Conservation (phyloP, 2,113 vertebrate species). For the Hippocampus abdominalis region DNA sequence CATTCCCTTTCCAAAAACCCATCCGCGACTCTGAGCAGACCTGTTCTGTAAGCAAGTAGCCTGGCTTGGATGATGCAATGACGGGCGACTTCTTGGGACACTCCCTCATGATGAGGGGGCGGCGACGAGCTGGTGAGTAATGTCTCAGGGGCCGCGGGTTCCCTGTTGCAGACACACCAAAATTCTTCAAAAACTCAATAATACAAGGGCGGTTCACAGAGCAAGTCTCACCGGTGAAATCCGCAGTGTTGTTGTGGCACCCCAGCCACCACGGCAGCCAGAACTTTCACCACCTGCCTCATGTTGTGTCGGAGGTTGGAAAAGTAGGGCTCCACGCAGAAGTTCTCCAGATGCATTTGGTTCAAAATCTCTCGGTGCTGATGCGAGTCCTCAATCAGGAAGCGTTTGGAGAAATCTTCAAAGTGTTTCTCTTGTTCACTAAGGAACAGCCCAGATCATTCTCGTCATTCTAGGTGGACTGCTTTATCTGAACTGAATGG, state of each 20-base stretch:
- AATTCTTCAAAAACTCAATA: background rate
- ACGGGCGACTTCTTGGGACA: slow-evolving; percentile 80
- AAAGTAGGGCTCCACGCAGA: slow-evolving; percentile 86
- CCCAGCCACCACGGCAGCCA: slow-evolving; percentile 83
- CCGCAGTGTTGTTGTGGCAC: slow-evolving; percentile 74
- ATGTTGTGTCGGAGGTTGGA: slow-evolving; percentile 87
- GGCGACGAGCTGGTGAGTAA: background rate
- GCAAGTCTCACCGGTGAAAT: slow-evolving; percentile 74
- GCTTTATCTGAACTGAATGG: background rate
- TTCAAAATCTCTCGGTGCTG: slow-evolving; percentile 80
- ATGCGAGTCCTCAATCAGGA: slow-evolving; percentile 77
- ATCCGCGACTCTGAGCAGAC: slow-evolving; percentile 58
- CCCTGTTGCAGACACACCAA: slow-evolving; percentile 23
- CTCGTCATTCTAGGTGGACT: background rate
- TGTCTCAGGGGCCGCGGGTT: background rate
- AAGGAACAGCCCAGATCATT: slow-evolving; percentile 51
- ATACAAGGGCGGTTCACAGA: background rate
- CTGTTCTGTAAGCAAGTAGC: slow-evolving; percentile 86
- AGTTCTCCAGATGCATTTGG: slow-evolving; percentile 84
- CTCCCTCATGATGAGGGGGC: slow-evolving; percentile 34
- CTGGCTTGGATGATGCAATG: slow-evolving; percentile 90
- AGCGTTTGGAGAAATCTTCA: slow-evolving; percentile 76
- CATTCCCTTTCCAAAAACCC: too few species aligned
- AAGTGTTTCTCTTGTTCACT: slow-evolving; percentile 76
- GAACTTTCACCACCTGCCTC: slow-evolving; percentile 82